Evolutionary conservation across 1,140 invertebrate species (phyloP).

Genomic region (Tetranychus urticae): DNA sequence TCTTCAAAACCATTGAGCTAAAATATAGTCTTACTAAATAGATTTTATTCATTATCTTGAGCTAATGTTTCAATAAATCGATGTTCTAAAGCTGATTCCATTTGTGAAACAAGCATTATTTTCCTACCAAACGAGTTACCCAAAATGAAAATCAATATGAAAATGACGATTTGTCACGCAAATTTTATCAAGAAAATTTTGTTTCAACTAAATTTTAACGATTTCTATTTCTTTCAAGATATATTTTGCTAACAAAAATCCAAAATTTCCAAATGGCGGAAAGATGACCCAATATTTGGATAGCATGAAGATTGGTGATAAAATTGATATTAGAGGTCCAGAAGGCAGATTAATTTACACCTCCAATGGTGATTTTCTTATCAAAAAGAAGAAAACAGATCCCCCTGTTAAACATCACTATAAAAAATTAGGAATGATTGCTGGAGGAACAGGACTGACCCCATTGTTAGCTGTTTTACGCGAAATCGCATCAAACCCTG

Average conservation of each 20-base stretch:
- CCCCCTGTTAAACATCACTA: conserved; percentile 37
- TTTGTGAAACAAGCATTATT: too few relatives aligned
- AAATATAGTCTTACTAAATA: too few relatives aligned
- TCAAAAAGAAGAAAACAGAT: conserved; percentile 67
- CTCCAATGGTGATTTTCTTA: conserved; percentile 40
- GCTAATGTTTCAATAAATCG: too few relatives aligned
- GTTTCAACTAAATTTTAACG: too few relatives aligned
- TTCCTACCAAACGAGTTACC: too few relatives aligned
- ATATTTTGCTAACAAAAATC: conserved; percentile 87
- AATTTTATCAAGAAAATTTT: too few relatives aligned
- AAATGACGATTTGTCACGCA: too few relatives aligned
- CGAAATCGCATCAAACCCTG: conserved; percentile 49
- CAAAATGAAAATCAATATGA: too few relatives aligned
- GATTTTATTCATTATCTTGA: too few relatives aligned
- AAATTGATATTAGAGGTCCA: conserved; percentile 78
- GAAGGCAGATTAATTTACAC: conserved; percentile 52
- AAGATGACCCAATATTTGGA: conserved; percentile 90
- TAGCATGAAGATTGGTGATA: conserved; percentile 65
- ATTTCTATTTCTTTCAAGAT: conserved; percentile 30
- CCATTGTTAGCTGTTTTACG: conserved; percentile 85
- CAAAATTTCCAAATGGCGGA: conserved; percentile 90
- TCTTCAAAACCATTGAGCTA: too few relatives aligned
- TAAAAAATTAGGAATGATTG: conserved; percentile 59
- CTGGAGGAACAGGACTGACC: conserved; percentile 47
- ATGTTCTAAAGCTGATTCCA: too few relatives aligned